Evolutionary conservation across 2,797 vertebrate genomes (phyloP).

Genomic region (Bradypodion pumilum): DNA sequence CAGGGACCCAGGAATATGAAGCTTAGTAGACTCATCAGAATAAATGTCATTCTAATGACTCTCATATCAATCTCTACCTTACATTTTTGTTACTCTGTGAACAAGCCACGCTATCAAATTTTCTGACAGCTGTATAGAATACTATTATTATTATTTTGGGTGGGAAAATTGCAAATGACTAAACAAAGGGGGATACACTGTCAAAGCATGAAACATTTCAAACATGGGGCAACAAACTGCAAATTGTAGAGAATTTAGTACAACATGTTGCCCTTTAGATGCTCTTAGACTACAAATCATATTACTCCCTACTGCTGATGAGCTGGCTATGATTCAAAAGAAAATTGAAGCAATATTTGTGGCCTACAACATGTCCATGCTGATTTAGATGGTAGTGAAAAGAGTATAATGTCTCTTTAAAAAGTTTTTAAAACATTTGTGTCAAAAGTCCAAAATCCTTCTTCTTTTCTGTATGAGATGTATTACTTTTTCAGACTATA

Average conservation of each 20-base stretch:
- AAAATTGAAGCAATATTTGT: too few species aligned
- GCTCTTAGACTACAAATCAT: neutral
- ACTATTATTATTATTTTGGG: neutral
- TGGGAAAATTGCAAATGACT: neutral
- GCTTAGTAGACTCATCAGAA: constrained; percentile 6
- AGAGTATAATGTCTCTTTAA: too few species aligned
- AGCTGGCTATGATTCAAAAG: neutral
- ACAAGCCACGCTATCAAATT: neutral
- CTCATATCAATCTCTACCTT: neutral
- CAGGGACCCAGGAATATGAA: neutral
- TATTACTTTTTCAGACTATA: too few species aligned
- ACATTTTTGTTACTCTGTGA: neutral
- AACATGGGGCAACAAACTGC: neutral
- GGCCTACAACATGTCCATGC: too few species aligned
- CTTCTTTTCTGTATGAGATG: too few species aligned
- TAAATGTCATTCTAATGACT: constrained; percentile 1
- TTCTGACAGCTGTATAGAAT: neutral
- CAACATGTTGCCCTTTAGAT: neutral
- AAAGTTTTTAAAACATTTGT: too few species aligned
- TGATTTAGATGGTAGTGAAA: too few species aligned
- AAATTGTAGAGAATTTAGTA: neutral
- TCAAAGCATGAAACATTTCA: neutral
- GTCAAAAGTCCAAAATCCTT: too few species aligned
- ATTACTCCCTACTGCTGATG: neutral
- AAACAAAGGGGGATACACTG: neutral